phyloP scores from a whole-genome alignment of 1,140 invertebrate species.

The Magallana ariakensis region DNA sequence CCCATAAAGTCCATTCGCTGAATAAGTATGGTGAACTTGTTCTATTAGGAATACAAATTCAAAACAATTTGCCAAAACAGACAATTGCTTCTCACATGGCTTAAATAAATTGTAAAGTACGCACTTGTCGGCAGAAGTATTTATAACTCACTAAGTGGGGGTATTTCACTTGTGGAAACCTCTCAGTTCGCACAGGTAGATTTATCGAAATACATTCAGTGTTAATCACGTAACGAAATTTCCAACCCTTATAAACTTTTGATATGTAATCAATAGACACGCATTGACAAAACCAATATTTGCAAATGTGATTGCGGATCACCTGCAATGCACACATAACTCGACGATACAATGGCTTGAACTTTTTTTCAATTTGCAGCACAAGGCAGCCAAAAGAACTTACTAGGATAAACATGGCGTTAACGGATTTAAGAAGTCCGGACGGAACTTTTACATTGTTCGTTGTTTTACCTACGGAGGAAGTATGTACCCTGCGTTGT shows the following conservation, averaged over 20 bases:
- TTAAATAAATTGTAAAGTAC: neutral
- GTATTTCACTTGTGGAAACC: conserved; percentile 6
- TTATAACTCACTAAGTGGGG: conserved; percentile 31
- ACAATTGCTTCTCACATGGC: conserved; percentile 12
- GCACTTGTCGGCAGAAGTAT: conserved; percentile 8
- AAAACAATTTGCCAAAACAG: conserved; percentile 12
- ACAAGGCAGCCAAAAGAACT: neutral
- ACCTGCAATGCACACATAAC: neutral
- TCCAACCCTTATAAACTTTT: neutral
- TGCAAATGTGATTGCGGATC: conserved; percentile 30
- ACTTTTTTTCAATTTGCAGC: neutral
- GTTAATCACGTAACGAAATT: conserved; percentile 28
- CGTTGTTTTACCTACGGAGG: conserved; percentile 67
- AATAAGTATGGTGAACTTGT: neutral
- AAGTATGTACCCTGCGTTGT: conserved; percentile 67
- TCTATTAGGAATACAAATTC: neutral
- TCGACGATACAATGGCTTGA: neutral
- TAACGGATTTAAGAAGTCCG: neutral
- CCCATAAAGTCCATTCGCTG: neutral
- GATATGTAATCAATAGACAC: conserved; percentile 35
- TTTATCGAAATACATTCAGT: conserved; percentile 7
- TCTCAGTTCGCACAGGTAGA: neutral
- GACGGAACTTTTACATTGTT: conserved; percentile 66
- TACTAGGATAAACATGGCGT: neutral
- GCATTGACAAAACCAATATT: conserved; percentile 15